Evolutionary conservation across 2,113 vertebrate species (phyloP), one percentile per base, ranked within the genome.

Genomic region (Acrocephalus kingi): DNA sequence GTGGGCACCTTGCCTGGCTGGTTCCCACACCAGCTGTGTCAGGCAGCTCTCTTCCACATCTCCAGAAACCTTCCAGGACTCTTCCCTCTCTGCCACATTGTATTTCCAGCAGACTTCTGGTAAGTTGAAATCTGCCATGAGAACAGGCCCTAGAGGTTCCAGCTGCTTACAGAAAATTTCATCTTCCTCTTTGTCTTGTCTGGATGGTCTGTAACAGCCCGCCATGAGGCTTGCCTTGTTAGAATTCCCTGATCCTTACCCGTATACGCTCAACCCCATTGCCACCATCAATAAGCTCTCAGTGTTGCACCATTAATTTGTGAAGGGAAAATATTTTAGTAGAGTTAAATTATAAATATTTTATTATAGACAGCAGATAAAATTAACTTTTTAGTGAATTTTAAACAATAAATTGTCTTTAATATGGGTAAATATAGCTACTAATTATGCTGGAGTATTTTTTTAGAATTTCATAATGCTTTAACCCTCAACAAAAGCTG

Each of bases 261-360:
- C 19, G 35, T 15, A 16, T 4, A 7, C 0, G 0, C 13, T 66
- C 20, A 41, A 41, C 30, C 18, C 19, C 20, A 41, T 30, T 0
- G 0, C 41, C 24, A 20, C 31, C 35, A 51, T 51, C 25, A 59
- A 51, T 59, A 21, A 58, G 16, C 15, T 35, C 45, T 43, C 18
- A 79, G 18, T 9, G 10, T 9, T 20, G 5, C 11, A 62, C 52
- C 23, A 39, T 30, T 61, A 46, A 49, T 71, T 69, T 82, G 27
- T 49, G 30, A 68, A 63, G 33, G 5, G 52, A 93, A 77, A 72
- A 7, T 51, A 46, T 41, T 68, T 79, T 61, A 75, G 22, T 41
- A 25, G 63, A 86, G 7, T 13, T 66, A 74, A 76, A 31, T 23
- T 69, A 21, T 30, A 80, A 45, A 25, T n/a, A 84, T 81, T 84